A percentile compares a stretch with the other conserved stretches of the same genome.
Conservation (phyloP, 2,797 vertebrate species). For the Remorina albescens region DNA sequence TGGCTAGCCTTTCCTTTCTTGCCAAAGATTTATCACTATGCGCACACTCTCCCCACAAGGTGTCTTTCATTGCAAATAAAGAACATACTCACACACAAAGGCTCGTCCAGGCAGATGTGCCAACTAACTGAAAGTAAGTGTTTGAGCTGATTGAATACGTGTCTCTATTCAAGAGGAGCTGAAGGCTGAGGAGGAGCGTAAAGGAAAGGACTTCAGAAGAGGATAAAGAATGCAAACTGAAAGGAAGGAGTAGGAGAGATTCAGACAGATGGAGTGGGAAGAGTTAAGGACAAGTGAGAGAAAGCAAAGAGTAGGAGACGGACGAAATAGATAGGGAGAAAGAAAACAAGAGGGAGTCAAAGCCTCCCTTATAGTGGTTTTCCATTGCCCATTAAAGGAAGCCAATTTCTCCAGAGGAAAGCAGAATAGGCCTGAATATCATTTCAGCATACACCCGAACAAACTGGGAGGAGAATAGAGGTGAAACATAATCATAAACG, state of each 20-base stretch:
- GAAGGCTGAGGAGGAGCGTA: slow-evolving; percentile 22
- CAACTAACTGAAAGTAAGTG: slow-evolving; percentile 46
- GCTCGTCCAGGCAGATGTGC: slow-evolving; percentile 34
- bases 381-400: slow-evolving; percentile 63
- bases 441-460: slow-evolving; percentile 46
- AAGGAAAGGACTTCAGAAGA: slow-evolving; percentile 30
- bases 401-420: slow-evolving; percentile 66
- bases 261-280: slow-evolving; percentile 43
- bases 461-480: slow-evolving; percentile 36
- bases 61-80: slow-evolving; percentile 48
- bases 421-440: slow-evolving; percentile 62
- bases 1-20: slow-evolving; percentile 52
- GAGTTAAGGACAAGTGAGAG: slow-evolving; percentile 48
- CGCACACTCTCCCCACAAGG: slow-evolving; percentile 11
- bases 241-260: slow-evolving; percentile 34
- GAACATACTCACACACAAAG: slow-evolving; percentile 32
- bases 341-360: slow-evolving; percentile 56
- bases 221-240: slow-evolving; percentile 31
- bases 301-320: slow-evolving; percentile 41
- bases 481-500: slow-evolving; percentile 63
- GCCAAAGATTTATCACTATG: slow-evolving; percentile 48
- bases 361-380: slow-evolving; percentile 62
- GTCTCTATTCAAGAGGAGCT: slow-evolving; percentile 31
- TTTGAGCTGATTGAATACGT: slow-evolving; percentile 28
- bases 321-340: slow-evolving; percentile 28